Evolutionary conservation across 2,888 invertebrate genomes (phyloP), one percentile per base, ranked within the genome.

Genomic region (Andrena haemorrhoa): DNA sequence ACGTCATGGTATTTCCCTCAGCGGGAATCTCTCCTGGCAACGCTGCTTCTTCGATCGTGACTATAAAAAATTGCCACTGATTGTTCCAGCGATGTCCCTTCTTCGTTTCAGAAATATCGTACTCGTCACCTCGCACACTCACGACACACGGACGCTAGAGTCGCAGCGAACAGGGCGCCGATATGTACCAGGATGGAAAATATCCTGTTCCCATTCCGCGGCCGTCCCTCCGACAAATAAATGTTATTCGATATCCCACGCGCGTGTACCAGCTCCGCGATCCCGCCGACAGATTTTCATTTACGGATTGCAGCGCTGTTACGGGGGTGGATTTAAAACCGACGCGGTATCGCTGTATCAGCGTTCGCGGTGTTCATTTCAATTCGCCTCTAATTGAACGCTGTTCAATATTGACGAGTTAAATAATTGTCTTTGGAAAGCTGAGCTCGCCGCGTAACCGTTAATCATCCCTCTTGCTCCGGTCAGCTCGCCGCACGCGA

Each of bases 361-460:
- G 76, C 72, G 71, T 85, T 71, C 77, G 63, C 81, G 81, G 84
- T 86, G 87, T 89, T 89, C 89, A 88, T 90, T 88, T 89, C 87
- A 75, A 90, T 85, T 86, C 70, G 70, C 64, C 80, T 80, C 87
- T 90, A 90, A 91, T 91, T 89, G 88, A 89, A 89, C 83, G 82
- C 82, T 86, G 84, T 80, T 90, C 87, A 84, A 88, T 87, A 88
- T 88, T 83, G 85, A 86, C 87, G 82, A 86, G 87, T 85, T 86
- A 85, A 91, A 89, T 88, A 89, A 90, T 89, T 88, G 84, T 88
- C 88, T 88, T 85, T 87, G 73, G 81, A 86, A 83, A 88, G 85
- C 76, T 80, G 82, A 82, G 70, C 61, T 79, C 61, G 70, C 82
- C 69, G 79, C 79, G 68, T 72, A 75, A 75, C 75, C 82, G 86